A percentile compares a stretch with the other conserved stretches of the same genome.
These are phyloP conservation scores for Bombus superbus DNA, from an alignment of 1,140 invertebrate genomes.

Conservation along the genomic window DNA sequence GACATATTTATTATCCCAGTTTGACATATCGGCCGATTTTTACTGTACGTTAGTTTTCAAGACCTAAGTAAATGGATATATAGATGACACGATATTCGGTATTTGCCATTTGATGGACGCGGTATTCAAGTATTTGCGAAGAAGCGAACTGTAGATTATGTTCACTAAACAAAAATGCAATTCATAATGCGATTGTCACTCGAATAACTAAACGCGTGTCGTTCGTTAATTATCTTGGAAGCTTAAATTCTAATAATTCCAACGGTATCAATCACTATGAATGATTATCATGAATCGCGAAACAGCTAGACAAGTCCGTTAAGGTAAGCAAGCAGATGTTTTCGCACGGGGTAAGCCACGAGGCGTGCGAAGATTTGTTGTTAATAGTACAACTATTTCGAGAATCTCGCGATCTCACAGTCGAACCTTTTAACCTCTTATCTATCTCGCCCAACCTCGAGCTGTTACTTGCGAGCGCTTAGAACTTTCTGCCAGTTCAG, in stretches of 20 bases:
- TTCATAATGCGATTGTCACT: too few species aligned
- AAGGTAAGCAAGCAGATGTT: slow-evolving; percentile 50
- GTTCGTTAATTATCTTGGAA: too few species aligned
- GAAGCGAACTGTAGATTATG: too few species aligned
- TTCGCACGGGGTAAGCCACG: slow-evolving; percentile 59
- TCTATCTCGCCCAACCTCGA: slow-evolving; percentile 61
- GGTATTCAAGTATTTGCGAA: too few species aligned
- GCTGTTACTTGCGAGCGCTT: not conserved
- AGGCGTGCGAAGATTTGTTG: slow-evolving; percentile 67
- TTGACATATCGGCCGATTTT: not conserved
- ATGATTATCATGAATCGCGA: not conserved
- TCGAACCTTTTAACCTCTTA: slow-evolving; percentile 75
- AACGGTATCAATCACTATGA: not conserved
- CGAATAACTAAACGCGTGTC: too few species aligned
- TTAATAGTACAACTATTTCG: slow-evolving; percentile 76
- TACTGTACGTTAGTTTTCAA: too few species aligned
- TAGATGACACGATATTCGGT: too few species aligned
- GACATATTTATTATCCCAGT: not conserved
- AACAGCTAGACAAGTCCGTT: not conserved
- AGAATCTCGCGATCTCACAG: slow-evolving; percentile 76
- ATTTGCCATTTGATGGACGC: too few species aligned
- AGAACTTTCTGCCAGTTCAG: slow-evolving; percentile 47
- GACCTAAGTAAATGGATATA: too few species aligned
- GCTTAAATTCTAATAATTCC: not conserved
- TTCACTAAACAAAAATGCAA: too few species aligned